Conservation (phyloP, 1,140 invertebrate species). For the Galleria mellonella region DNA sequence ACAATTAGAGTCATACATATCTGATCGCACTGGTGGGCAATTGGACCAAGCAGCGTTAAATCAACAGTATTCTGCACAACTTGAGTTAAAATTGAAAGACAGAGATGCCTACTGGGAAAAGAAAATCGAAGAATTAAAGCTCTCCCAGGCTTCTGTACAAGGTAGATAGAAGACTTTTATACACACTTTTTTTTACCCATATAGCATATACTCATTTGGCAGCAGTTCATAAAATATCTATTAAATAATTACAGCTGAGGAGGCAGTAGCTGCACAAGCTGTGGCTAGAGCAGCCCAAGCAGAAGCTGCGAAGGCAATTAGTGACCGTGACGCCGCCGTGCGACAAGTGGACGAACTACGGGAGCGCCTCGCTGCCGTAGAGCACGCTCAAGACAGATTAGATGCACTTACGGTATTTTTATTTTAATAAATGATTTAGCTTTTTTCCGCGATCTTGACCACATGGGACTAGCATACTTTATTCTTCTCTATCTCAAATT, state of each 20-base stretch:
- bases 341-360: constrained; percentile 41
- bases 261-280: constrained; percentile 73
- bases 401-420: constrained; percentile 48
- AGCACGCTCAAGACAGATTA: constrained; percentile 59
- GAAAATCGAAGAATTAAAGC: constrained; percentile 57
- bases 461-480: background rate
- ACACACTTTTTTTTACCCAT: too few species aligned
- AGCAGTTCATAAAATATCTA: too few species aligned
- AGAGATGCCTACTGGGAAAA: constrained; percentile 59
- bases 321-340: constrained; percentile 41
- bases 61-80: constrained; percentile 51
- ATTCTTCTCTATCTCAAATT: background rate
- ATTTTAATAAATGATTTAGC: background rate
- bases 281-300: constrained; percentile 62
- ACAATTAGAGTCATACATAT: constrained; percentile 56
- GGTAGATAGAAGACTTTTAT: constrained; percentile 20
- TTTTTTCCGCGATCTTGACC: background rate
- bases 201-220: too few species aligned
- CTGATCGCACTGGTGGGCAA: constrained; percentile 54
- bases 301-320: constrained; percentile 39
- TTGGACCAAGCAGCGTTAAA: constrained; percentile 50
- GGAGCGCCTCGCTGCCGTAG: constrained; percentile 42
- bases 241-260: constrained; percentile 63
- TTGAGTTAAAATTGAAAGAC: constrained; percentile 52
- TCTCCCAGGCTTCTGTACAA: constrained; percentile 51